Evolutionary conservation across 1,140 invertebrate genomes (phyloP).

Genomic region (Mylabris phalerata): DNA sequence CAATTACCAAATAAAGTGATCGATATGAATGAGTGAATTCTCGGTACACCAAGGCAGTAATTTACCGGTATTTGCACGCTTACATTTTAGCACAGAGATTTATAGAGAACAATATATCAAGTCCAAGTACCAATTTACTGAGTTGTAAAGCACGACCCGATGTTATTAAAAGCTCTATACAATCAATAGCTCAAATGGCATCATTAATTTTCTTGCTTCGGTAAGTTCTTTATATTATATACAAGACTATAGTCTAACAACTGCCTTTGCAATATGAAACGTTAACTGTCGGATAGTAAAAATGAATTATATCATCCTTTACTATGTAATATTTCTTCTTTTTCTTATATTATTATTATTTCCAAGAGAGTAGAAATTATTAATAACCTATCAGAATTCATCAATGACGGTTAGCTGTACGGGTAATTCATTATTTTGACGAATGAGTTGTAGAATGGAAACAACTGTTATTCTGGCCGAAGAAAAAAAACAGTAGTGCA

Average conservation of each 20-base stretch:
- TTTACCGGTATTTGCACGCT: constrained; percentile 32
- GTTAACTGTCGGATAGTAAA: constrained; percentile 13
- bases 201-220: constrained; percentile 29
- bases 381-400: too few species aligned
- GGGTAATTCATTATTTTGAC: too few species aligned
- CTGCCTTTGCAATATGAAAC: constrained; percentile 20
- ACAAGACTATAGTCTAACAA: not conserved
- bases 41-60: constrained; percentile 26
- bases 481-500: too few species aligned
- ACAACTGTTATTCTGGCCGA: too few species aligned
- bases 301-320: constrained; percentile 25
- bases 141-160: constrained; percentile 32
- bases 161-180: constrained; percentile 31
- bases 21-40: constrained; percentile 26
- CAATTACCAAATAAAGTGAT: constrained; percentile 29
- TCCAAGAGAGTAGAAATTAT: too few species aligned
- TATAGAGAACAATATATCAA: constrained; percentile 30
- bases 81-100: constrained; percentile 29
- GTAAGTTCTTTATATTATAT: constrained; percentile 23
- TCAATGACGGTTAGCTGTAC: too few species aligned
- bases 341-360: too few species aligned
- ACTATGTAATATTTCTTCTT: constrained; percentile 4
- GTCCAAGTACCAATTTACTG: constrained; percentile 32
- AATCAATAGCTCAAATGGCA: constrained; percentile 32
- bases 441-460: too few species aligned